Evolutionary conservation across 2,888 invertebrate genomes (phyloP).

Genomic region (Nomada flava): DNA sequence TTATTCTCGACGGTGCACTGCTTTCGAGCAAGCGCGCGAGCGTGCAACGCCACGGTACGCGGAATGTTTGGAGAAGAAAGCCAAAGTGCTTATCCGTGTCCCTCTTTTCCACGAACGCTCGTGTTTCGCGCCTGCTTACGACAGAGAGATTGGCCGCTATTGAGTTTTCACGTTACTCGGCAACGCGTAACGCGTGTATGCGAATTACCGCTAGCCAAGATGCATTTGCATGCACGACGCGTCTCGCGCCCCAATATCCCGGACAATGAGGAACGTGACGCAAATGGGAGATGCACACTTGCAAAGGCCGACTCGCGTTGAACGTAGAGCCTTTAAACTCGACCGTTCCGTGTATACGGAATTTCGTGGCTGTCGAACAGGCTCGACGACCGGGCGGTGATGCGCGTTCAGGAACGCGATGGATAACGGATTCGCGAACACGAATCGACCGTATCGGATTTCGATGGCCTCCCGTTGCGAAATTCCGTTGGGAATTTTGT

Average conservation of each 20-base stretch:
- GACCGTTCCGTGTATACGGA: slow-evolving; percentile 29
- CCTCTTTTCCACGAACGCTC: not conserved
- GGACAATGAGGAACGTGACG: slow-evolving; percentile 72
- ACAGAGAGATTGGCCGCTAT: not conserved
- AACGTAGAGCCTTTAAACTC: slow-evolving; percentile 18
- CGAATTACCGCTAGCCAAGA: slow-evolving; percentile 65
- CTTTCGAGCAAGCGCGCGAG: not conserved
- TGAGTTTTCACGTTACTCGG: slow-evolving; percentile 58
- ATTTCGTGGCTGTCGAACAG: slow-evolving; percentile 27
- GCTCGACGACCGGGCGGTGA: slow-evolving; percentile 11
- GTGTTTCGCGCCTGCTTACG: slow-evolving; percentile 8
- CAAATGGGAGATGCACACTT: slow-evolving; percentile 57
- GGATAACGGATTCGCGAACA: slow-evolving; percentile 47
- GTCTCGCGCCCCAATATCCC: slow-evolving; percentile 58
- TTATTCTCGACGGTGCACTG: not conserved
- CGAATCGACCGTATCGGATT: slow-evolving; percentile 5
- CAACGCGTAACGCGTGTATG: slow-evolving; percentile 44
- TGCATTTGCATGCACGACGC: slow-evolving; percentile 67
- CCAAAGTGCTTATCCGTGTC: slow-evolving; percentile 34
- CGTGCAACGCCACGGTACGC: not conserved
- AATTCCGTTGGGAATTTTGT: not conserved
- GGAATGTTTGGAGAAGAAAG: not conserved
- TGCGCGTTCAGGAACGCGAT: slow-evolving; percentile 15
- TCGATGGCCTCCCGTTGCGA: not conserved
- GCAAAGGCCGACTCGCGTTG: slow-evolving; percentile 51